A percentile compares a stretch with the other conserved stretches of the same genome.
Conservation (phyloP, 2,113 vertebrate species). For the Cololabis saira region DNA sequence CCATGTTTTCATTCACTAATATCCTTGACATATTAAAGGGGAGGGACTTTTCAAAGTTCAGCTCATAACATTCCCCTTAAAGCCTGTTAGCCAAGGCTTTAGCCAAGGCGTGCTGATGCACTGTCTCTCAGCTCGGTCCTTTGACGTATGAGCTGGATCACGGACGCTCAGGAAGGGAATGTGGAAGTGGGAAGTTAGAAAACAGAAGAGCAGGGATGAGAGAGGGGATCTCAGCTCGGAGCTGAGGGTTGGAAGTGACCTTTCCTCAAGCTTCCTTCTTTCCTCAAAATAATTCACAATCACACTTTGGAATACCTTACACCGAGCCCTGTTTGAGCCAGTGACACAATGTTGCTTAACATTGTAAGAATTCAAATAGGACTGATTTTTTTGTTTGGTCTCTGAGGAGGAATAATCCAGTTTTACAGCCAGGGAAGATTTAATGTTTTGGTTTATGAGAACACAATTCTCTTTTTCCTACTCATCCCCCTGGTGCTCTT, state of each 20-base stretch:
- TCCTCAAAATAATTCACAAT: conserved; percentile 63
- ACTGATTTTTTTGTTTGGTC: conserved; percentile 69
- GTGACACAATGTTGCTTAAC: conserved; percentile 83
- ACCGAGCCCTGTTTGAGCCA: conserved; percentile 65
- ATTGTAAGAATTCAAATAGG: conserved; percentile 77
- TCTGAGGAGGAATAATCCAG: conserved; percentile 72
- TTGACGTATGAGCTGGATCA: no score
- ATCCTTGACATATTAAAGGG: neutral
- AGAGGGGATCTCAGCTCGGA: neutral
- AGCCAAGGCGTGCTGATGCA: neutral
- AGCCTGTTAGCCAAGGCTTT: conserved; percentile 16
- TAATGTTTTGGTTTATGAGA: conserved; percentile 72
- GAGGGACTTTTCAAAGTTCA: conserved; percentile 4
- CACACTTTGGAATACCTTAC: conserved; percentile 61
- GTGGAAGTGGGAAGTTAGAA: conserved; percentile 19
- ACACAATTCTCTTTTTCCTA: conserved; percentile 29
- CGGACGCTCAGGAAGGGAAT: neutral
- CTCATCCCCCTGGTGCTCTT: conserved; percentile 42
- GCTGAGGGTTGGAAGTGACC: conserved; percentile 48
- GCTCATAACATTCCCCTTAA: conserved; percentile 23
- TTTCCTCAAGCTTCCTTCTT: conserved; percentile 60
- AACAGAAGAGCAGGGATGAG: conserved; percentile 4
- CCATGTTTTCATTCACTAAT: neutral
- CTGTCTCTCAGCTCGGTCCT: no score
- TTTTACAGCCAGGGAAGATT: conserved; percentile 71